These are phyloP conservation scores for Endomychus coccineus DNA, from an alignment of 2,888 invertebrate genomes.

Conservation along the genomic window DNA sequence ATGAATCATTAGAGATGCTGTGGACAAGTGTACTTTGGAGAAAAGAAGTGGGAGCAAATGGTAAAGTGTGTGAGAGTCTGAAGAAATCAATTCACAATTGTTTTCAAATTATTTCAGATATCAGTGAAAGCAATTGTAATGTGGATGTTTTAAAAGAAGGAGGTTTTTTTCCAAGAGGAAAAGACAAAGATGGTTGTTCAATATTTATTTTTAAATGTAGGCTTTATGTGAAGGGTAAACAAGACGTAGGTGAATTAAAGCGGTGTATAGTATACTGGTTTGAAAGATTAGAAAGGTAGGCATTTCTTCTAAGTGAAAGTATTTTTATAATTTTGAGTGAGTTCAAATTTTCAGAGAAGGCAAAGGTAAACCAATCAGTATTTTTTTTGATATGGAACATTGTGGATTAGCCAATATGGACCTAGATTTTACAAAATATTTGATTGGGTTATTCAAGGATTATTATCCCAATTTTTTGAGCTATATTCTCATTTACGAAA, in stretches of 20 bases:
- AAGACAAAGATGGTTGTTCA: slow-evolving; percentile 72
- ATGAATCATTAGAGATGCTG: slow-evolving; percentile 65
- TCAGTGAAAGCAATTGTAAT: slow-evolving; percentile 61
- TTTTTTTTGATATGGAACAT: slow-evolving; percentile 87
- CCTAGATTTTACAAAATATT: slow-evolving; percentile 82
- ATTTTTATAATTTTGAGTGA: neutral
- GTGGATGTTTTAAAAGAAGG: slow-evolving; percentile 70
- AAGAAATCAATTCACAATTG: slow-evolving; percentile 4
- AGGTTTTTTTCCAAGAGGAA: slow-evolving; percentile 66
- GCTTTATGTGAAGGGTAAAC: slow-evolving; percentile 69
- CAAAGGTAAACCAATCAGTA: slow-evolving; percentile 67
- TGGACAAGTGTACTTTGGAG: slow-evolving; percentile 80
- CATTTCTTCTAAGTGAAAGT: neutral
- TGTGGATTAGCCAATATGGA: slow-evolving; percentile 84
- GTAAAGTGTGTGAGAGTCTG: slow-evolving; percentile 38
- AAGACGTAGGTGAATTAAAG: slow-evolving; percentile 68
- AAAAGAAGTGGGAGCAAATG: slow-evolving; percentile 66
- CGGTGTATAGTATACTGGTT: slow-evolving; percentile 80
- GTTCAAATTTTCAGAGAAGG: slow-evolving; percentile 50
- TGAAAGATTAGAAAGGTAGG: slow-evolving; percentile 64
- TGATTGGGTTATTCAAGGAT: slow-evolving; percentile 77
- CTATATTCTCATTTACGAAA: slow-evolving; percentile 84
- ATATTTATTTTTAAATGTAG: slow-evolving; percentile 75
- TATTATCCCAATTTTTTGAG: slow-evolving; percentile 86
- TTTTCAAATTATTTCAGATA: slow-evolving; percentile 48